phyloP scores from a whole-genome alignment of 53 echinoderm and acorn worm species.

The Patiria pectinifera region DNA sequence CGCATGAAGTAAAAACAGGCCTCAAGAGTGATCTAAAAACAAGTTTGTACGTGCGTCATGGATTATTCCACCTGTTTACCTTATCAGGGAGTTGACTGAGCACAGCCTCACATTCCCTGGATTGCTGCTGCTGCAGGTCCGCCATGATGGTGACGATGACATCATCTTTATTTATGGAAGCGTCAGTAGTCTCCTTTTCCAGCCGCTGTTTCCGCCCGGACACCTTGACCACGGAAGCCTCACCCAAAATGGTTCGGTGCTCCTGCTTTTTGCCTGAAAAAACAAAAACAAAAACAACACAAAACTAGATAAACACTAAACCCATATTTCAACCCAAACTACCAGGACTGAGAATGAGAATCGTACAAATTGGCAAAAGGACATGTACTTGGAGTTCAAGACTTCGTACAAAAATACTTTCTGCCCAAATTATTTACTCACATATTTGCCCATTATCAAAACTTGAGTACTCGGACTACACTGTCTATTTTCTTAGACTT shows the following conservation, averaged over 20 bases:
- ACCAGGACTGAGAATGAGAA: no score
- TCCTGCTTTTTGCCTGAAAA: slow-evolving; percentile 74
- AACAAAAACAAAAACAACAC: no score
- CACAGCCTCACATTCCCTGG: slow-evolving; percentile 91
- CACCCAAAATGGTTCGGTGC: slow-evolving; percentile 67
- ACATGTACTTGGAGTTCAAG: no score
- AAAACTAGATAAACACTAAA: not conserved
- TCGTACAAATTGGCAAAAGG: no score
- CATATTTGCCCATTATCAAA: no score
- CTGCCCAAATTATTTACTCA: no score
- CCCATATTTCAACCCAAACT: no score
- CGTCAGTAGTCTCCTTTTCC: slow-evolving; percentile 56
- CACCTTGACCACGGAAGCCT: slow-evolving; percentile 80
- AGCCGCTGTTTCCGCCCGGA: slow-evolving; percentile 69
- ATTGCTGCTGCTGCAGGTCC: slow-evolving; percentile 95
- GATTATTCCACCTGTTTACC: slow-evolving; percentile 38
- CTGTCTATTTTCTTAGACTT: not conserved
- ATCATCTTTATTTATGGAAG: slow-evolving; percentile 76
- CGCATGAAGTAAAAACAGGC: no score
- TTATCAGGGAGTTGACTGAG: slow-evolving; percentile 84
- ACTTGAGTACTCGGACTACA: no score
- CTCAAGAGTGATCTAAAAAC: not conserved
- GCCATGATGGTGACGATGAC: slow-evolving; percentile 93
- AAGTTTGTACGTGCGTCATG: no score
- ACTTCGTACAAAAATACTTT: no score